Percentiles rank a stretch among this genome's conserved stretches.
phyloP scores from a whole-genome alignment of 2,113 vertebrate genomes.

The Paradoxurus hermaphroditus region DNA sequence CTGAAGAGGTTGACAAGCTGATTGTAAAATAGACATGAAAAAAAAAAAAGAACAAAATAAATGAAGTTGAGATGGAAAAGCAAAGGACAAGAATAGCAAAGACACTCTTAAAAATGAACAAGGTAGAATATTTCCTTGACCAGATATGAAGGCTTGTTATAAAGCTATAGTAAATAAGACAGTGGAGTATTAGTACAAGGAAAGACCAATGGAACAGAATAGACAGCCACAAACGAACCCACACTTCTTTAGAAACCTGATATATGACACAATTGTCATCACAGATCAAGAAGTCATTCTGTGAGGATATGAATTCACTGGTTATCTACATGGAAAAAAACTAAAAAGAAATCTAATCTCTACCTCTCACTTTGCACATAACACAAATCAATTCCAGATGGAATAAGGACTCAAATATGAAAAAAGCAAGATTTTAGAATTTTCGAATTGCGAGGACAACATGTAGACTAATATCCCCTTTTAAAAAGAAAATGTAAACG shows the following conservation, averaged over 20 bases:
- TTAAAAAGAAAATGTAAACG: neutral
- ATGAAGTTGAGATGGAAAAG: neutral
- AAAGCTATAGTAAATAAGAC: neutral
- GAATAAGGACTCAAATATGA: neutral
- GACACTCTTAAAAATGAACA: neutral
- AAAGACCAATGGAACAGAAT: neutral
- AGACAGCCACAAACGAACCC: neutral
- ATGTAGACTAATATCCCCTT: neutral
- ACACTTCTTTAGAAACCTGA: neutral
- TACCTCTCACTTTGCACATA: neutral
- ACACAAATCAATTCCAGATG: neutral
- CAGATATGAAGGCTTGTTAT: neutral
- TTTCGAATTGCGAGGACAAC: neutral
- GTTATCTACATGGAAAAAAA: neutral
- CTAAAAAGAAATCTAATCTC: neutral
- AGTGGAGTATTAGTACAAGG: neutral
- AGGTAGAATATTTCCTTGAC: neutral
- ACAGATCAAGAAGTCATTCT: neutral
- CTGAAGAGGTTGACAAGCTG: neutral
- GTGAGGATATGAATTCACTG: neutral
- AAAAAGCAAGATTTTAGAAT: conserved; percentile 5
- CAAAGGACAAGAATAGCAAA: neutral
- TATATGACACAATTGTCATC: neutral
- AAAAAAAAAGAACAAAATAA: neutral
- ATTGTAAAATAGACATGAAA: neutral